Base-by-base conservation (phyloP, 2,797 vertebrate genomes). In the Sternotherus odoratus region DNA sequence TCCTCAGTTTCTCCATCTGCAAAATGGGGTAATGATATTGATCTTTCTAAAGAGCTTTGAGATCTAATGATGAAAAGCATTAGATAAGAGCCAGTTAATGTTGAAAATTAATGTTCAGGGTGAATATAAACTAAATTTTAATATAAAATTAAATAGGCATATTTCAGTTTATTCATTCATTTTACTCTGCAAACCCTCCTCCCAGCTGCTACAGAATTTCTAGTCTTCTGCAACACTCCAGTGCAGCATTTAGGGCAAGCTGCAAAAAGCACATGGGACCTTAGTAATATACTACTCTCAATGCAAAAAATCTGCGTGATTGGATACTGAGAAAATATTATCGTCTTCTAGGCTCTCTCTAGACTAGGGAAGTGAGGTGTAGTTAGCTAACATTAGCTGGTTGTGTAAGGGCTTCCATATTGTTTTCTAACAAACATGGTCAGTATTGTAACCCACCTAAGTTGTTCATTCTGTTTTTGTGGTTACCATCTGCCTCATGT, bases 291-390 rank as follows among this genome's bases (percentile, higher is more conserved):
- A 15, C 39, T 92, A 4, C 24, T 3, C 1, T 3, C 49, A n/a
- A 53, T 81, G 87, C 10, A 48, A 1, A 3, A 33, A 57, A 9
- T 74, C 3, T 53, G 8, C 30, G 4, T 77, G 77, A 51, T 39
- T 6, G n/a, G 74, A 43, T 83, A 56, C 39, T 79, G 77, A 83
- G 85, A 24, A 60, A 43, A 46, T 46, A 4, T 56, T 53, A 12
- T 83, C 57, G 8, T 21, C 11, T 79, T 88, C 7, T 83, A 1
- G 1, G 1, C 57, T 0, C 0, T 72, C 19, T 60, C 48, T 43
- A 79, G 57, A 11, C 3, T 83, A 56, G 3, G 39, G 39, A 43
- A 72, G 13, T 48, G 4, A 5, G 9, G 3, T 39, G 4, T 74
- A 9, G 91, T 85, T 85, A 63, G 51, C 77, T 79, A 66, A 17